A percentile compares a stretch with the other conserved stretches of the same genome.
These are phyloP conservation scores for Drosophila ustulata DNA, from an alignment of 2,888 invertebrate genomes.

Conservation along the genomic window DNA sequence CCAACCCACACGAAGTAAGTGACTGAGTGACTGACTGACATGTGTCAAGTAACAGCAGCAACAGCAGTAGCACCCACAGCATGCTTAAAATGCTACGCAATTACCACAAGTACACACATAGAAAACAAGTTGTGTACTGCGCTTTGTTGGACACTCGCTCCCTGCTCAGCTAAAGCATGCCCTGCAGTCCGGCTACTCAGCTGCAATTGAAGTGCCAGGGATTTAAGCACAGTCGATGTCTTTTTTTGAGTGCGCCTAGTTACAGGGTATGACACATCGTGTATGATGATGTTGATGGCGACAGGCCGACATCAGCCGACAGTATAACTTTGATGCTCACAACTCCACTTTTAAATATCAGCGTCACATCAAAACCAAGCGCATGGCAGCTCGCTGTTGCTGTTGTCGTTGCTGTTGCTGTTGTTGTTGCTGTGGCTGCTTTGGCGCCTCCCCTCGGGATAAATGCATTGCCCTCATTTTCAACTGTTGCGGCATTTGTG, in stretches of 20 bases:
- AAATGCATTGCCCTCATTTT: conserved; percentile 77
- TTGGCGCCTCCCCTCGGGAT: conserved; percentile 59
- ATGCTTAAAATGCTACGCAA: conserved; percentile 75
- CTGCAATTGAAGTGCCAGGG: not conserved
- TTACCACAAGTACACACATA: conserved; percentile 71
- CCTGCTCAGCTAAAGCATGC: conserved; percentile 47
- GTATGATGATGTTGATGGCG: conserved; percentile 27
- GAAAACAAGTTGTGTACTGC: conserved; percentile 26
- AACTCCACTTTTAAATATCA: conserved; percentile 78
- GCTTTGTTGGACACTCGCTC: not conserved
- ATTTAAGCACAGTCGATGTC: not conserved
- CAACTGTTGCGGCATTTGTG: conserved; percentile 53
- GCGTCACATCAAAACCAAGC: conserved; percentile 74
- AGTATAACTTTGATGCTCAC: conserved; percentile 59
- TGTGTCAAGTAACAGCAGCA: conserved; percentile 77
- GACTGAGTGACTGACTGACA: conserved; percentile 73
- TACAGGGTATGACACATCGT: conserved; percentile 43
- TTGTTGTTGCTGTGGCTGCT: not conserved
- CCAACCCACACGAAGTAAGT: conserved; percentile 48
- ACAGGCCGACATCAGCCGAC: conserved; percentile 24
- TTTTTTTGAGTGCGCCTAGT: not conserved
- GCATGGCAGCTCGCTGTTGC: conserved; percentile 36
- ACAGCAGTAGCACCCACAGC: conserved; percentile 43
- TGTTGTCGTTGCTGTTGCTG: not conserved
- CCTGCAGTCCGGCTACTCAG: conserved; percentile 35